Conservation (phyloP, 2,888 invertebrate species). For the Phortica magna region DNA sequence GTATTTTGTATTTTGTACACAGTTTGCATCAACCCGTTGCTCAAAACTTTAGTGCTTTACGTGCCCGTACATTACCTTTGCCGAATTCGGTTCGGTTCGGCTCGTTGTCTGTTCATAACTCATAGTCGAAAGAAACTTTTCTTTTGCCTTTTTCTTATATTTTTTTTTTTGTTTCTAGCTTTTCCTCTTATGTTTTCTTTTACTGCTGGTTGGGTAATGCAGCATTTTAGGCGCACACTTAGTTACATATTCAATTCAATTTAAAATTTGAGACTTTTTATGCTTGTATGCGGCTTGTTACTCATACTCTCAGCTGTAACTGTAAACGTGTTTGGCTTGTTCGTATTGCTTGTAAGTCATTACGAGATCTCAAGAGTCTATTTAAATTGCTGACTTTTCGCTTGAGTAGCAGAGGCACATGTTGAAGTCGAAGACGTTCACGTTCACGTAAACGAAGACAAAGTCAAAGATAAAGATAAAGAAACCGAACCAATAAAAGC, state of each 20-base stretch:
- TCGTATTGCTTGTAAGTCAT: constrained; percentile 29
- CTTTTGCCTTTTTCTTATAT: background rate
- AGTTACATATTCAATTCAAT: constrained; percentile 17
- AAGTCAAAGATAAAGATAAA: background rate
- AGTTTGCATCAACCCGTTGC: too few relatives aligned
- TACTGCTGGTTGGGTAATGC: background rate
- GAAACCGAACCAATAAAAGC: background rate
- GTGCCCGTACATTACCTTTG: too few relatives aligned
- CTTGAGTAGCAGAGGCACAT: constrained; percentile 36
- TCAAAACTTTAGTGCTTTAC: too few relatives aligned
- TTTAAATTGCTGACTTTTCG: constrained; percentile 40
- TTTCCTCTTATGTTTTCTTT: background rate
- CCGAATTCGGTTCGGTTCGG: too few relatives aligned
- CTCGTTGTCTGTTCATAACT: background rate
- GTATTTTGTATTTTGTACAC: too few relatives aligned
- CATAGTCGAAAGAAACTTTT: background rate
- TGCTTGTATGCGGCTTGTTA: background rate
- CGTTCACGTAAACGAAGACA: background rate
- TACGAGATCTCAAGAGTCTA: constrained; percentile 44
- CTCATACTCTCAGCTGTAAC: background rate
- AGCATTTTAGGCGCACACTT: background rate
- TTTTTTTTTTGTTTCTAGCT: background rate
- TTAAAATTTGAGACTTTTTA: background rate
- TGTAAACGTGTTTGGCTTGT: constrained; percentile 16
- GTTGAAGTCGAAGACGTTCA: constrained; percentile 11